Evolutionary conservation across 2,113 vertebrate species (phyloP).

Genomic region (Indicator indicator): DNA sequence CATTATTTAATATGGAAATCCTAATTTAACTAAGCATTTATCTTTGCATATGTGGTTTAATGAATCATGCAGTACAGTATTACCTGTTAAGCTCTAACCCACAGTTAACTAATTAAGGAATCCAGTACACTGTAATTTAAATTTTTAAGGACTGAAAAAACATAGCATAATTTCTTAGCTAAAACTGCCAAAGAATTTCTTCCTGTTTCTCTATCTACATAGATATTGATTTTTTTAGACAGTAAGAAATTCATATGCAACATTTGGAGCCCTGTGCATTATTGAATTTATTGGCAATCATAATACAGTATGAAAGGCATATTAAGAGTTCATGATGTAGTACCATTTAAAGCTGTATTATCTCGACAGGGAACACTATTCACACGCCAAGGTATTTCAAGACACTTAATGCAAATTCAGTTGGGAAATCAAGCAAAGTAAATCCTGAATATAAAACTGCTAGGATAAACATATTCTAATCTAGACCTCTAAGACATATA

Average conservation of each 20-base stretch:
- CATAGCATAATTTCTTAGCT: background rate
- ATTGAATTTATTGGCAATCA: background rate
- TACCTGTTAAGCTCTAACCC: constrained; percentile 39
- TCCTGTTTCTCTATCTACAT: background rate
- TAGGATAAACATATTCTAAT: background rate
- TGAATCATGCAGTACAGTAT: constrained; percentile 19
- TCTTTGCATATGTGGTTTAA: constrained; percentile 7
- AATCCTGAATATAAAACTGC: background rate
- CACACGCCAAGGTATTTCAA: background rate
- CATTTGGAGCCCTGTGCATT: background rate
- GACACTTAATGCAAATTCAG: background rate
- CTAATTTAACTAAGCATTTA: background rate
- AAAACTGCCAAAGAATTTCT: background rate
- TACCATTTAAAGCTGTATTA: background rate
- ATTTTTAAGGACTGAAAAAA: constrained; percentile 12
- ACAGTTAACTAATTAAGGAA: background rate
- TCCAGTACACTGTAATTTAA: background rate
- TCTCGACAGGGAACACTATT: background rate
- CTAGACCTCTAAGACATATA: background rate
- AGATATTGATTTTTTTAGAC: background rate
- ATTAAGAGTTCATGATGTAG: background rate
- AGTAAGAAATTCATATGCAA: background rate
- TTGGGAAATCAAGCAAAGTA: background rate
- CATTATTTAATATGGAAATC: constrained; percentile 20
- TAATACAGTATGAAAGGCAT: background rate